A percentile compares a stretch with the other conserved stretches of the same genome.
These are phyloP conservation scores for Drosophila nr. fundita DNA, from an alignment of 2,888 invertebrate species.

Conservation along the genomic window DNA sequence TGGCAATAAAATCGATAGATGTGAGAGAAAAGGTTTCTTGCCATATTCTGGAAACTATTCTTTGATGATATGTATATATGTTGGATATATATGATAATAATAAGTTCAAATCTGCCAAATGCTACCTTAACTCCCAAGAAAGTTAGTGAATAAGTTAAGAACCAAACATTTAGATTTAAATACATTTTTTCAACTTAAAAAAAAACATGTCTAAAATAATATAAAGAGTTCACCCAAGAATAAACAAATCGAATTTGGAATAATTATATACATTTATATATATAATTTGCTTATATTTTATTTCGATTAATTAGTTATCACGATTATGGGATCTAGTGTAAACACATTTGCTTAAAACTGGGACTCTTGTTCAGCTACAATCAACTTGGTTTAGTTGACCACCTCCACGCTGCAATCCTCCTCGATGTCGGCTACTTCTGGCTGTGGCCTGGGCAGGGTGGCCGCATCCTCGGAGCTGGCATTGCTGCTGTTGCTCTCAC, in stretches of 20 bases:
- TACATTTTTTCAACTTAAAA: not conserved
- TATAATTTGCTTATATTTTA: constrained; percentile 23
- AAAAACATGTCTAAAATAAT: not conserved
- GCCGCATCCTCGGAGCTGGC: constrained; percentile 47
- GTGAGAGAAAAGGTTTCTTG: not conserved
- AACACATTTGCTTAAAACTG: constrained; percentile 39
- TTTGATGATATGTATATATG: too few species aligned
- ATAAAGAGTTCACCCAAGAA: not conserved
- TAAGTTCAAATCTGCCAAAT: not conserved
- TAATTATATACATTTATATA: not conserved
- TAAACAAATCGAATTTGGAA: not conserved
- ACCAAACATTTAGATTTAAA: too few species aligned
- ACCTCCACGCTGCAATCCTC: constrained; percentile 84
- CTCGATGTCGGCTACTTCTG: constrained; percentile 50
- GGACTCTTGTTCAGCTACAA: constrained; percentile 17
- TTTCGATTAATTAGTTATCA: constrained; percentile 49
- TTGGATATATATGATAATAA: not conserved
- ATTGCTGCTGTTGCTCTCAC: constrained; percentile 61
- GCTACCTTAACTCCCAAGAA: not conserved
- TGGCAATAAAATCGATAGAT: not conserved
- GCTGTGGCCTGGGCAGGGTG: constrained; percentile 24
- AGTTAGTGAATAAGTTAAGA: not conserved
- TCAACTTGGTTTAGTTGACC: constrained; percentile 75
- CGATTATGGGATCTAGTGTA: constrained; percentile 30
- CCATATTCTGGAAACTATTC: not conserved